These are phyloP conservation scores for Acanthopleura granulata DNA, from an alignment of 2,888 invertebrate species.

Conservation along the genomic window DNA sequence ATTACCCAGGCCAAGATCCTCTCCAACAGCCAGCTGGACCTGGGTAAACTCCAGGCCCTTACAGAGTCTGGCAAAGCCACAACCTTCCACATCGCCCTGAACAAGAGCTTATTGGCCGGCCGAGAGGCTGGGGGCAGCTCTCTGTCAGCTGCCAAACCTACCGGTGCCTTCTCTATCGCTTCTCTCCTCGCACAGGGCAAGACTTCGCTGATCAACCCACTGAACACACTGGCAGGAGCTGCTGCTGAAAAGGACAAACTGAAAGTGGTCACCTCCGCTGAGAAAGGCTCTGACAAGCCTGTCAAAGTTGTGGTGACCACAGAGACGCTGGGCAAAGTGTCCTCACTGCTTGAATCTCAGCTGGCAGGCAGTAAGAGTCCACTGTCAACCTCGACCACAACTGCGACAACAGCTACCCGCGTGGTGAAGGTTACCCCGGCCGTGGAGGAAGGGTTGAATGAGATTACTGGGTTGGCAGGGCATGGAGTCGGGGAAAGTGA, in stretches of 20 bases:
- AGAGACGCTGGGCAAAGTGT: slow-evolving; percentile 56
- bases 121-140: neutral
- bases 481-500: neutral
- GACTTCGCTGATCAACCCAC: neutral
- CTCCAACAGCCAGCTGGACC: slow-evolving; percentile 24
- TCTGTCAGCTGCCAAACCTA: neutral
- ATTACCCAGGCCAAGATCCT: slow-evolving; percentile 52
- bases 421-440: neutral
- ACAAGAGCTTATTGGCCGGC: slow-evolving; percentile 24
- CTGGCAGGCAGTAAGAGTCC: slow-evolving; percentile 14
- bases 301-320: slow-evolving; percentile 25
- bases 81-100: slow-evolving; percentile 27
- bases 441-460: neutral
- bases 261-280: neutral
- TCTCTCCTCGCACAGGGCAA: neutral
- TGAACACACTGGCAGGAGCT: slow-evolving; percentile 15
- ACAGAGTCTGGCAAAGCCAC: slow-evolving; percentile 21
- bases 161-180: neutral
- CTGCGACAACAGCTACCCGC: neutral
- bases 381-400: slow-evolving; percentile 25
- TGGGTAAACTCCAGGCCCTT: slow-evolving; percentile 22
- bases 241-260: slow-evolving; percentile 15
- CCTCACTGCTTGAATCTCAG: slow-evolving; percentile 50
- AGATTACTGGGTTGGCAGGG: neutral
- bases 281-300: neutral